phyloP scores from a whole-genome alignment of 1,140 invertebrate genomes.

The Pemphigus obesinymphae region DNA sequence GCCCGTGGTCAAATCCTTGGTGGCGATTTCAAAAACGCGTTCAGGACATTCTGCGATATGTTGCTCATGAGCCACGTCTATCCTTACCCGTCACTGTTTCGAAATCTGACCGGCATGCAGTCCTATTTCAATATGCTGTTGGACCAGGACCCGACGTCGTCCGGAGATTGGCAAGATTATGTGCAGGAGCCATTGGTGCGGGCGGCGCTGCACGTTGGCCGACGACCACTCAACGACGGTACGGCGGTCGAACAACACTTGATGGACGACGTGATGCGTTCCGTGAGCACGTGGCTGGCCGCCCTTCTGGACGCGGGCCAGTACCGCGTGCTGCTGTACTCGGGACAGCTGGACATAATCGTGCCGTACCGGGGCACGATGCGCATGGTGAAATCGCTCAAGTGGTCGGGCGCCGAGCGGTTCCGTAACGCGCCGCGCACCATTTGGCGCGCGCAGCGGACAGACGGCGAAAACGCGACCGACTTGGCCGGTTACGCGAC shows the following conservation, averaged over 20 bases:
- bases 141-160: constrained; percentile 42
- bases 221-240: constrained; percentile 52
- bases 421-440: constrained; percentile 61
- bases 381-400: constrained; percentile 59
- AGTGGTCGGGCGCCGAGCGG: constrained; percentile 62
- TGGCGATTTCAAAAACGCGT: constrained; percentile 42
- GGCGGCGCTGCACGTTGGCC: constrained; percentile 76
- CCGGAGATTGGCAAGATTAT: constrained; percentile 53
- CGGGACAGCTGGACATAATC: constrained; percentile 73
- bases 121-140: constrained; percentile 75
- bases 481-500: constrained; percentile 46
- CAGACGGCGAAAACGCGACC: neutral
- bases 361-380: constrained; percentile 73
- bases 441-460: constrained; percentile 43
- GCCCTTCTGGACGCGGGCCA: constrained; percentile 57
- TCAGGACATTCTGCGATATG: constrained; percentile 21
- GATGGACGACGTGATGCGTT: constrained; percentile 75
- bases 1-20: constrained; percentile 26
- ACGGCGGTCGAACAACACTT: constrained; percentile 54
- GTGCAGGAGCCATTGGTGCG: constrained; percentile 34
- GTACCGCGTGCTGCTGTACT: constrained; percentile 71
- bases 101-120: constrained; percentile 71
- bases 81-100: constrained; percentile 53
- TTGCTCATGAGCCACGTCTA: neutral
- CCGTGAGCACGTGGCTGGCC: constrained; percentile 68